Conservation (phyloP, 1,140 invertebrate genomes). For the Aricia agestis region DNA sequence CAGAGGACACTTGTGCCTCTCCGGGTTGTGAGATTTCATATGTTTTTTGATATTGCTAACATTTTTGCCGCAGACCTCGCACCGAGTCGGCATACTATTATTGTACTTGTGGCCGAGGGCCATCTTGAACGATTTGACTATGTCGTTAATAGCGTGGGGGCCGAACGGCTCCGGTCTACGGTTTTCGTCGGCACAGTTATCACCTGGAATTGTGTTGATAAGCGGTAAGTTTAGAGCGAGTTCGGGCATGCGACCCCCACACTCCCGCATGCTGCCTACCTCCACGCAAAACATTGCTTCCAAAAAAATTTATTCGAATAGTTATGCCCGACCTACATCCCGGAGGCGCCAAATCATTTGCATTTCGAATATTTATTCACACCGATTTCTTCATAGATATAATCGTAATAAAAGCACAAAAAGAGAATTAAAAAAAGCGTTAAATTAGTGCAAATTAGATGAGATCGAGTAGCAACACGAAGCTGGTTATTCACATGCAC, state of each 20-base stretch:
- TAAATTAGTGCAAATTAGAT: constrained; percentile 51
- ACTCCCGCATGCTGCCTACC: constrained; percentile 25
- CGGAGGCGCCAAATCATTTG: constrained; percentile 69
- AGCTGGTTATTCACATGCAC: constrained; percentile 35
- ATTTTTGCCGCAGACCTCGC: constrained; percentile 82
- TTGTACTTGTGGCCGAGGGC: constrained; percentile 49
- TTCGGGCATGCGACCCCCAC: background rate
- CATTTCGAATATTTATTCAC: constrained; percentile 46
- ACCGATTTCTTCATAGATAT: constrained; percentile 67
- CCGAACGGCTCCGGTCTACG: constrained; percentile 50
- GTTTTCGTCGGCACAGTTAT: constrained; percentile 67
- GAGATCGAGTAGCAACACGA: constrained; percentile 50
- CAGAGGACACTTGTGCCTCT: constrained; percentile 82
- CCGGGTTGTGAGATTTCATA: constrained; percentile 82
- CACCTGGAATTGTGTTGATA: constrained; percentile 64
- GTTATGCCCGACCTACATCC: constrained; percentile 49
- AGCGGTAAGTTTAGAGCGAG: constrained; percentile 19
- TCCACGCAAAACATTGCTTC: background rate
- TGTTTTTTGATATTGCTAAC: constrained; percentile 85
- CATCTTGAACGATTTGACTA: constrained; percentile 39
- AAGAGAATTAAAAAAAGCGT: constrained; percentile 50
- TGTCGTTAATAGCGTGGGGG: constrained; percentile 39
- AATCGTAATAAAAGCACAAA: constrained; percentile 42
- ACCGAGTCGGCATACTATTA: constrained; percentile 63
- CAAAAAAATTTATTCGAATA: background rate